Evolutionary conservation across 2,113 vertebrate genomes (phyloP), one percentile per base, ranked within the genome.

Genomic region (Atrichornis clamosus): DNA sequence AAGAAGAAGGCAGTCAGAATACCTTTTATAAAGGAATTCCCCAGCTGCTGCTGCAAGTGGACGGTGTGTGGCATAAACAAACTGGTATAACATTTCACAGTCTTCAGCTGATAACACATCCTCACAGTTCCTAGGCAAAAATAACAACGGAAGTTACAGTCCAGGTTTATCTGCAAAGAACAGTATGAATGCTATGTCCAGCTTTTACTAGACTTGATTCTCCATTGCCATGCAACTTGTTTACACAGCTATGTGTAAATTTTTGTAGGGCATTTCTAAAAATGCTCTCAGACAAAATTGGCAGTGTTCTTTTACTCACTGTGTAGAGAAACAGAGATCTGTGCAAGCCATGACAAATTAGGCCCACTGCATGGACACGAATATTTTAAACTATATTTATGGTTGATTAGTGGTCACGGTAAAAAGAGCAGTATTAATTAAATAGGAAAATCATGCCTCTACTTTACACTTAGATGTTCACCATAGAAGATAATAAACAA

Each of bases 1-100:
- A 76, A 95, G 77, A 87, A 76, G 70, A 16, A 91, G 77, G 87
- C 56, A 91, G 77, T 68, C 74, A 93, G 77, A 89, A 84, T 97
- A 99, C 99, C 98, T 98, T 56, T 91, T 98, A 72, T 98, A 99
- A 47, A 99, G 98, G 86, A 99, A 98, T 97, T 99, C 98, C n/a
- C 99, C 99, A 41, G 99, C 98, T 37, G 98, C 97, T 74, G 97
- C 95, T 12, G 99, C 99, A 16, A 99, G 97, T 1, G 99, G 98
- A 47, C 99, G 98, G 96, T 99, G 98, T 33, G 98, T 98, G 17
- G 98, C 96, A 93, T 98, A 99, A 90, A 99, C 99, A 93, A 99
- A 97, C 96, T 97, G 98, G 95, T 98, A 98, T 88, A 99, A 95
- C 27, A 85, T 97, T 95, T 98, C 97, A 96, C 98, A 98, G 96